Base-by-base conservation (phyloP, 1,140 invertebrate species). In the Delia radicum region DNA sequence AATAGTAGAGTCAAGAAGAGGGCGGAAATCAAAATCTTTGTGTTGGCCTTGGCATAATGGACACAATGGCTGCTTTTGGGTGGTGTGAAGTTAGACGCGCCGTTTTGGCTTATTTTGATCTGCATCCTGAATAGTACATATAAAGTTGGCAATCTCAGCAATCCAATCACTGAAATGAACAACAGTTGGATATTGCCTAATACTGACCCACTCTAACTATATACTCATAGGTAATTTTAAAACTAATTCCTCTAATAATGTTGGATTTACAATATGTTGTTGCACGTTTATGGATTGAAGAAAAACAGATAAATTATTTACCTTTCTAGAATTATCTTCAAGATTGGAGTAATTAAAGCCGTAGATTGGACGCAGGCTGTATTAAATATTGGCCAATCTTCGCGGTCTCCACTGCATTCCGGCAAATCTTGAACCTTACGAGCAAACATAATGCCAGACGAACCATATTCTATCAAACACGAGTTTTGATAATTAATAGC, bases 351-450 rank as follows among this genome's bases (percentile, higher is more conserved):
- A 65, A 3, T 61, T 42, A 46, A 73, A 76, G 31, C 0, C 2
- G 71, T 73, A 2, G 75, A 73, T 15, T 73, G 46, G 6, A 10
- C 28, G 18, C 33, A 76, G n/a, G 69, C 69, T 15, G 29, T 46
- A 13, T 46, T 42, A 73, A 76, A 76, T 48, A 73, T 37, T 73
- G 75, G 75, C 75, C 75, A 65, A 18, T 65, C 62, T 28, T 65
- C 62, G 8, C 26, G 62, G 10, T 65, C 26, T 65, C 75, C 75
- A 63, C 33, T 29, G 48, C 73, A 73, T 10, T 62, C 26, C 28
- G 75, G 69, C 48, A 76, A 76, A 73, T 73, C 48, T 73, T 62
- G 61, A 21, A 76, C 26, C 65, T 76, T 73, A 10, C 69, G 12
- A n/a, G 67, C 62, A 21, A 26, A 46, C 8, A 13, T 33, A 4